phyloP scores from a whole-genome alignment of 2,888 invertebrate species.

The Yponomeuta cagnagella region DNA sequence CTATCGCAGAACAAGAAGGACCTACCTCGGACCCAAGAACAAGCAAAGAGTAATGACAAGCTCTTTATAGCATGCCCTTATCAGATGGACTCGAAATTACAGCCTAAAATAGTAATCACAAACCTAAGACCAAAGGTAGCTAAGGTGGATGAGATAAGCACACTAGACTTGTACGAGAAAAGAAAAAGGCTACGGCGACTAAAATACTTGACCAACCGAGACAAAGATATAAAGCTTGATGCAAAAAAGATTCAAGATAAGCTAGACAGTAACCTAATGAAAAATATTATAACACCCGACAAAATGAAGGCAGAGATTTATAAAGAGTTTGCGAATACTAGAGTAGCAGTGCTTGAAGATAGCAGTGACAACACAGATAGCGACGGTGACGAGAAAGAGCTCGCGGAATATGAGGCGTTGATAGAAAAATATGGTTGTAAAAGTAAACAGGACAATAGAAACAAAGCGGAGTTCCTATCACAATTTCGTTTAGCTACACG shows the following conservation, averaged over 20 bases:
- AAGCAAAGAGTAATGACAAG: constrained; percentile 48
- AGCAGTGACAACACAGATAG: constrained; percentile 60
- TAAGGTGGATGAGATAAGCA: constrained; percentile 54
- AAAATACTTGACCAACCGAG: constrained; percentile 50
- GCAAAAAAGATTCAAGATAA: constrained; percentile 35
- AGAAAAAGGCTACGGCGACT: constrained; percentile 61
- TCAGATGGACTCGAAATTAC: constrained; percentile 55
- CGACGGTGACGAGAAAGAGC: constrained; percentile 69
- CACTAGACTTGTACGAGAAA: constrained; percentile 73
- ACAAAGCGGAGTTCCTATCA: constrained; percentile 76
- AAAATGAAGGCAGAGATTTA: constrained; percentile 57
- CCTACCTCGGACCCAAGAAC: constrained; percentile 38
- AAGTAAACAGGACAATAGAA: not conserved
- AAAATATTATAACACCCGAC: constrained; percentile 55
- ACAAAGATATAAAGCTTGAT: constrained; percentile 35
- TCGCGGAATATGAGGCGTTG: constrained; percentile 65
- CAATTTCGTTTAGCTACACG: constrained; percentile 79
- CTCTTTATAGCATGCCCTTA: constrained; percentile 56
- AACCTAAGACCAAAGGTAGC: constrained; percentile 47
- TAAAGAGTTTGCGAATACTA: constrained; percentile 51
- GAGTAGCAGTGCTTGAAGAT: constrained; percentile 41
- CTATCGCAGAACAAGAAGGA: constrained; percentile 39
- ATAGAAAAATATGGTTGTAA: constrained; percentile 57
- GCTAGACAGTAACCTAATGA: constrained; percentile 27
- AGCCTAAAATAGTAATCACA: constrained; percentile 59